phyloP scores from a whole-genome alignment of 2,113 vertebrate genomes.

The Alouatta palliata region DNA sequence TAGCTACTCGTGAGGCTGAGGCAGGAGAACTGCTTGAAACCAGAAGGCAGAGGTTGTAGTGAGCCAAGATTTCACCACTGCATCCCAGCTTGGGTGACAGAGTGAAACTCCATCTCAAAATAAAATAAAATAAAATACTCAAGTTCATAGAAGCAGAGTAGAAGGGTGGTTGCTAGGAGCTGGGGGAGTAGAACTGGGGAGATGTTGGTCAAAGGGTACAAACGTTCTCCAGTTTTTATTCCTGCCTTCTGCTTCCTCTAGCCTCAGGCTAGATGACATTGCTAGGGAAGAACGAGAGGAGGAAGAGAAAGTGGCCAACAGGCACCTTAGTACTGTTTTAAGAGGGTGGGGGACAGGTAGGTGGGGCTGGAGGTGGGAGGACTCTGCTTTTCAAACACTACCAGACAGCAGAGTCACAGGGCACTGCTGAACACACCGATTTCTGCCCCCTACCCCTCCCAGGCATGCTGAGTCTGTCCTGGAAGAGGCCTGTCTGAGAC shows the following conservation, averaged over 20 bases:
- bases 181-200: not conserved
- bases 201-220: not conserved
- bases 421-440: not conserved
- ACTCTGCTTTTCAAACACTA: not conserved
- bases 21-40: too few species aligned
- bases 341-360: too few species aligned
- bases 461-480: not conserved
- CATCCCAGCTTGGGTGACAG: too few species aligned
- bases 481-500: not conserved
- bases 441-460: not conserved
- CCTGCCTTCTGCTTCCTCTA: not conserved
- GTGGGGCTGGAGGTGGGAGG: not conserved
- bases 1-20: too few species aligned
- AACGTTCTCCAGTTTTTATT: not conserved
- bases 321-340: not conserved
- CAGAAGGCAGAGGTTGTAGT: too few species aligned
- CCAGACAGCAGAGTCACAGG: not conserved
- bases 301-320: not conserved
- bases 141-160: not conserved
- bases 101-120: too few species aligned
- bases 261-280: not conserved
- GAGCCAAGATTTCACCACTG: too few species aligned
- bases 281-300: not conserved
- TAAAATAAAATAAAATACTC: not conserved
- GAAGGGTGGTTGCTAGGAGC: not conserved